A percentile compares a stretch with the other conserved stretches of the same genome.
phyloP scores from a whole-genome alignment of 2,888 invertebrate genomes.

The Ptilodon capucinus region DNA sequence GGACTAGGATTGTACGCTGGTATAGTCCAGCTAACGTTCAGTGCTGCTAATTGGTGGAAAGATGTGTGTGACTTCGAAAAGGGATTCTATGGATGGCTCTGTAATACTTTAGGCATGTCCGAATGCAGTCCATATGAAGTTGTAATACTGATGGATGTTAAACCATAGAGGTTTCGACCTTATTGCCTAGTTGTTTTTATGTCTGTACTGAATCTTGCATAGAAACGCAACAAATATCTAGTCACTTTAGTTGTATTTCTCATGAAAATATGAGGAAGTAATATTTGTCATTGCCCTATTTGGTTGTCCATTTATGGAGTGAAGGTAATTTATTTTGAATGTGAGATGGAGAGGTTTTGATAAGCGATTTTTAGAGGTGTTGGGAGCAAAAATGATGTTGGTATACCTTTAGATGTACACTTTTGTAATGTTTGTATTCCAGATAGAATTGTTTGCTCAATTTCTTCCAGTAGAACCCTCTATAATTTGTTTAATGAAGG shows the following conservation, averaged over 20 bases:
- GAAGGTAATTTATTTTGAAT: conserved; percentile 2
- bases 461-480: conserved; percentile 34
- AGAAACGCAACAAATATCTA: background rate
- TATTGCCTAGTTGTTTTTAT: background rate
- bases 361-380: conserved; percentile 34
- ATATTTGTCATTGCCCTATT: background rate
- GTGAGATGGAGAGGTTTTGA: conserved; percentile 22
- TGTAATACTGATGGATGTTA: conserved; percentile 84
- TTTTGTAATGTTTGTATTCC: conserved; percentile 8
- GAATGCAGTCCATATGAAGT: conserved; percentile 90
- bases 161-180: conserved; percentile 44
- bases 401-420: conserved; percentile 30
- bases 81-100: conserved; percentile 91
- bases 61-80: conserved; percentile 89
- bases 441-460: conserved; percentile 44
- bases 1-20: conserved; percentile 87
- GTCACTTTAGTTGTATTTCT: background rate
- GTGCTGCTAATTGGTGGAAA: conserved; percentile 86
- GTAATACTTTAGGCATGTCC: conserved; percentile 84
- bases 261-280: background rate
- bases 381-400: conserved; percentile 35
- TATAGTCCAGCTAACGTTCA: conserved; percentile 86
- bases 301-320: background rate
- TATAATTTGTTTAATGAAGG: conserved; percentile 33
- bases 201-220: background rate